Evolutionary conservation across 2,113 vertebrate species (phyloP).

Genomic region (Larimichthys polyactis): DNA sequence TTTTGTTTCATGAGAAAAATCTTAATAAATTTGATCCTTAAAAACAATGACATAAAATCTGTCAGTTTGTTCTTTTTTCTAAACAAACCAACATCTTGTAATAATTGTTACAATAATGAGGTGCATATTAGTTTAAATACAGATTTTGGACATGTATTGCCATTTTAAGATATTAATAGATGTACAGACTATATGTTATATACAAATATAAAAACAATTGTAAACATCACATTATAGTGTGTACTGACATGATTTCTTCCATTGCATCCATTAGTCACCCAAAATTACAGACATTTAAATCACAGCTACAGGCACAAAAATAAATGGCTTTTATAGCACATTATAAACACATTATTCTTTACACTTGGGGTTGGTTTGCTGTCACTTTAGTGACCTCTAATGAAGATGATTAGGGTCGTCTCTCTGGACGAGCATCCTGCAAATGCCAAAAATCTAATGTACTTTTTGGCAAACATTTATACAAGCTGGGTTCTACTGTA

Average conservation of each 20-base stretch:
- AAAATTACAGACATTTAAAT: neutral
- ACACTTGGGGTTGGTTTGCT: neutral
- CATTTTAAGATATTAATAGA: neutral
- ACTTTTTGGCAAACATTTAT: neutral
- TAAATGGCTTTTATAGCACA: neutral
- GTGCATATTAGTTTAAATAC: neutral
- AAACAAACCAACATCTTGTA: neutral
- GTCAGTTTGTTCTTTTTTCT: neutral
- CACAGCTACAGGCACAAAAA: neutral
- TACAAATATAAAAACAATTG: neutral
- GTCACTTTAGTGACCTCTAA: neutral
- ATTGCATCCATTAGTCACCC: neutral
- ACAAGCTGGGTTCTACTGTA: neutral
- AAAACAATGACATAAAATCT: neutral
- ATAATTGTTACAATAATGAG: neutral
- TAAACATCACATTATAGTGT: neutral
- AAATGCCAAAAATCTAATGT: neutral
- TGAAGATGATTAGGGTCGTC: neutral
- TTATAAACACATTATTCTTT: neutral
- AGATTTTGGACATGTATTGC: neutral
- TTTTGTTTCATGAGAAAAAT: neutral
- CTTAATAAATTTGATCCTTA: constrained; percentile 5
- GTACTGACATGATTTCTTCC: neutral
- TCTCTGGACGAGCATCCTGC: neutral
- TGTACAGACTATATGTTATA: neutral